Evolutionary conservation across 2,888 invertebrate genomes (phyloP).

Genomic region (Euplexia lucipara): DNA sequence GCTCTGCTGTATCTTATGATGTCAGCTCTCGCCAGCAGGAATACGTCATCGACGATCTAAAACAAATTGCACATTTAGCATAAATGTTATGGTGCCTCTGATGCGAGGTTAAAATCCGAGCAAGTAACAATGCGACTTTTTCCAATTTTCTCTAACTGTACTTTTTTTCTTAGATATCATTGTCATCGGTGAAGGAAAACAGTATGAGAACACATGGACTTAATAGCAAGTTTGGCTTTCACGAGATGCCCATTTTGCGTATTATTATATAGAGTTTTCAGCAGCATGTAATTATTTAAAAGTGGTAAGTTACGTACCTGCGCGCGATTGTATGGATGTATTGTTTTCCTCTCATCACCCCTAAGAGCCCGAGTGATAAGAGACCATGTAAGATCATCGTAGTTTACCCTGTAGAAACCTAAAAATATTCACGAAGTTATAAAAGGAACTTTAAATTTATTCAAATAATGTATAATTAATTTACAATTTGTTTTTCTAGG

Average conservation of each 20-base stretch:
- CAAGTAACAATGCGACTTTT: too few relatives aligned
- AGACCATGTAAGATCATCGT: slow-evolving; percentile 91
- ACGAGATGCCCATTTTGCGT: too few relatives aligned
- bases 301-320: slow-evolving; percentile 86
- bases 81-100: too few relatives aligned
- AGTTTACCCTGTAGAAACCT: slow-evolving; percentile 92
- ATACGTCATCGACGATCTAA: slow-evolving; percentile 92
- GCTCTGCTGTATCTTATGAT: slow-evolving; percentile 87
- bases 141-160: too few relatives aligned
- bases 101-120: too few relatives aligned
- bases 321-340: slow-evolving; percentile 92
- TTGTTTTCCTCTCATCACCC: slow-evolving; percentile 61
- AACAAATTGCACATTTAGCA: slow-evolving; percentile 20
- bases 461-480: background rate
- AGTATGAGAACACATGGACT: too few relatives aligned
- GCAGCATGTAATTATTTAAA: too few relatives aligned
- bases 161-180: too few relatives aligned
- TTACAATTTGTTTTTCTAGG: too few relatives aligned
- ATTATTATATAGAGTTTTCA: too few relatives aligned
- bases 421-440: slow-evolving; percentile 30
- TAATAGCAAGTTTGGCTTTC: too few relatives aligned
- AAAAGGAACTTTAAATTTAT: background rate
- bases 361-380: slow-evolving; percentile 87
- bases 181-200: too few relatives aligned
- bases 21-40: slow-evolving; percentile 90